Conservation (phyloP, 2,113 vertebrate genomes). For the Cricetomys ansorgei region DNA sequence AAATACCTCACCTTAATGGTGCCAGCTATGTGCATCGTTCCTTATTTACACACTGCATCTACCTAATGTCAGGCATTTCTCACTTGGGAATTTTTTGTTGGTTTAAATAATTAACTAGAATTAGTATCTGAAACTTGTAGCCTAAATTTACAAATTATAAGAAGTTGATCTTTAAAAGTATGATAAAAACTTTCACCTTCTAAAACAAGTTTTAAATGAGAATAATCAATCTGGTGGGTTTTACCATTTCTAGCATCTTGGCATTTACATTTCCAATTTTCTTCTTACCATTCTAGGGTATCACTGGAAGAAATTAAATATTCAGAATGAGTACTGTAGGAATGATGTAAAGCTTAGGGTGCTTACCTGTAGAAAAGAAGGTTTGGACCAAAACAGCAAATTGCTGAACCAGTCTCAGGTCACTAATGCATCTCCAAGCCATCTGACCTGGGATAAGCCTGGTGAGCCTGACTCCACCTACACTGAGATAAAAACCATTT, state of each 20-base stretch:
- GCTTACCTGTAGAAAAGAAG: slow-evolving; percentile 12
- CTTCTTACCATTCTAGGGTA: not conserved
- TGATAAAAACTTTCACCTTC: not conserved
- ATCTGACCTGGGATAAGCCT: slow-evolving; percentile 56
- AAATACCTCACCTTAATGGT: not conserved
- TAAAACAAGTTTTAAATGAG: not conserved
- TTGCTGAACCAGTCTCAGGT: slow-evolving; percentile 35
- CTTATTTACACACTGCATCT: not conserved
- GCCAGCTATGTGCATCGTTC: not conserved
- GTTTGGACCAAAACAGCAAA: slow-evolving; percentile 17
- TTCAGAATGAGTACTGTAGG: slow-evolving; percentile 26
- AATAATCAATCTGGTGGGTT: not conserved
- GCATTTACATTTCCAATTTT: not conserved
- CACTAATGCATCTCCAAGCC: slow-evolving; percentile 42
- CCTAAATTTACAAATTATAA: not conserved
- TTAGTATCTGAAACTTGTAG: not conserved
- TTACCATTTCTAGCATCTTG: not conserved
- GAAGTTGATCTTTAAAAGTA: not conserved
- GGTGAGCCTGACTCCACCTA: not conserved
- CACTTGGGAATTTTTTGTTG: slow-evolving; percentile 1
- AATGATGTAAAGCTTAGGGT: not conserved
- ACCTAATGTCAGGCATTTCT: not conserved
- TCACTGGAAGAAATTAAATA: not conserved
- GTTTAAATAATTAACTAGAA: not conserved
- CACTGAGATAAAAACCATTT: slow-evolving; percentile 45